These are phyloP conservation scores for Periphyllus acericola DNA, from an alignment of 2,888 invertebrate genomes.

Conservation along the genomic window DNA sequence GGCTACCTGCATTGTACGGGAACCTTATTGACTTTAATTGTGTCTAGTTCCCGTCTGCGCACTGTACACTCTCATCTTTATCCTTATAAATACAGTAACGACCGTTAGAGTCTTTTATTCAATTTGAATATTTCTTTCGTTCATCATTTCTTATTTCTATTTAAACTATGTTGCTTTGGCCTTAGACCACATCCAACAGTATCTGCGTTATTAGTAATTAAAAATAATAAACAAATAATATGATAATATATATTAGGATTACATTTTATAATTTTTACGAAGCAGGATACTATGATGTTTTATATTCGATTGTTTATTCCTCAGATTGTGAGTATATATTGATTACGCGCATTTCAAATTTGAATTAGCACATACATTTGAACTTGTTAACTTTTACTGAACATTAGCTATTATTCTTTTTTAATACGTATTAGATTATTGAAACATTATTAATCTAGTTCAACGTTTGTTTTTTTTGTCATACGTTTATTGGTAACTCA, in stretches of 20 bases:
- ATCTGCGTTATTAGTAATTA: not conserved
- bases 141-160: not conserved
- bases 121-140: not conserved
- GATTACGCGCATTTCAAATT: not conserved
- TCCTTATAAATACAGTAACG: not conserved
- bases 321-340: no score
- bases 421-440: not conserved
- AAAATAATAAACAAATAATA: not conserved
- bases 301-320: no score
- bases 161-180: not conserved
- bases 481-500: not conserved
- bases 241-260: no score
- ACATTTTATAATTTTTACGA: no score
- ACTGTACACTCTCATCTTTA: not conserved
- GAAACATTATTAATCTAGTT: not conserved
- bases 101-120: not conserved
- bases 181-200: not conserved
- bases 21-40: constrained; percentile 32
- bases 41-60: constrained; percentile 19
- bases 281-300: no score
- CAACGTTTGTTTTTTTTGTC: not conserved
- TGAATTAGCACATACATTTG: not conserved
- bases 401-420: not conserved
- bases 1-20: not conserved
- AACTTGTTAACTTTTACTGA: not conserved